phyloP scores from a whole-genome alignment of 2,797 vertebrate species.

The Chiroxiphia lanceolata region DNA sequence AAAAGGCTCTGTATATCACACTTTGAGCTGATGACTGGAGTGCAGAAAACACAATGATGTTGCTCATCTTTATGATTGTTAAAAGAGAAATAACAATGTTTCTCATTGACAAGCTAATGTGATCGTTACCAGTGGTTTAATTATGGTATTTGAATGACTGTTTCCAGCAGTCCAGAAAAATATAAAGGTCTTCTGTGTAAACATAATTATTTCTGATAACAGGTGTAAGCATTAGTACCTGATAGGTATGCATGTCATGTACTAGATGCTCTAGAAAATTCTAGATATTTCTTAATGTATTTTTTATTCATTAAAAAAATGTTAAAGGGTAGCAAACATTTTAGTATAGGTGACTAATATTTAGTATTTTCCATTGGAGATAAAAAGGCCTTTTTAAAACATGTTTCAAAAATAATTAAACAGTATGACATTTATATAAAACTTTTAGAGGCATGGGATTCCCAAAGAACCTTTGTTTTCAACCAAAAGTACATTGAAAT shows the following conservation, averaged over 20 bases:
- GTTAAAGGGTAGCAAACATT: neutral
- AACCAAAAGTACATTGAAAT: neutral
- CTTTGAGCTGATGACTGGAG: neutral
- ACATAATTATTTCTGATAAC: neutral
- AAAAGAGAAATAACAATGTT: neutral
- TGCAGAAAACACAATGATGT: neutral
- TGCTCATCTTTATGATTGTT: neutral
- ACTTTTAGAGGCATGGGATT: neutral
- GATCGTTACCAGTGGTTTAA: neutral
- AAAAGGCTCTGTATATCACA: neutral
- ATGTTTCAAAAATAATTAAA: neutral
- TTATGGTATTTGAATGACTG: neutral
- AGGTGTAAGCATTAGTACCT: neutral
- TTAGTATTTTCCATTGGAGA: neutral
- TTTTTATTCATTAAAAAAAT: neutral
- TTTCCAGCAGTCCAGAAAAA: neutral
- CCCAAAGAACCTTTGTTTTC: neutral
- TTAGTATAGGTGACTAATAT: neutral
- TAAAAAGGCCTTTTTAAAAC: neutral
- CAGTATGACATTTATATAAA: neutral
- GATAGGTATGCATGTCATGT: neutral
- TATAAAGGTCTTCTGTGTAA: neutral
- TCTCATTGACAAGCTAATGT: neutral
- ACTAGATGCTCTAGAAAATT: neutral
- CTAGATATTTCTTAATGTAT: neutral